Conservation (phyloP, 35 echinoderm and acorn worm genomes). For the Apostichopus parvimensis region DNA sequence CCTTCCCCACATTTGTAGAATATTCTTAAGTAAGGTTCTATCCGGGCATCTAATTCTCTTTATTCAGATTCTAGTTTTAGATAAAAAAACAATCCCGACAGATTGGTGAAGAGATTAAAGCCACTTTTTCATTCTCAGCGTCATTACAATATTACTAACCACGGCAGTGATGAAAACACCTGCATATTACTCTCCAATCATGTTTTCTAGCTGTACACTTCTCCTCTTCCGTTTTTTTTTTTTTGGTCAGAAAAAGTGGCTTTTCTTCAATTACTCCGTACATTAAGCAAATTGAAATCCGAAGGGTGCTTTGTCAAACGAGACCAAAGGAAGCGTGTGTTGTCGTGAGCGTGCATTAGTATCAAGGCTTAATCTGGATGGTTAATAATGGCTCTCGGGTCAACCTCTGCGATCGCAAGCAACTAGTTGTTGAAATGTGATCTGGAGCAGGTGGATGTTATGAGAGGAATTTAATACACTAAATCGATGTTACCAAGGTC, state of each 20-base stretch:
- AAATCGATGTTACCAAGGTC: not conserved
- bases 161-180: not conserved
- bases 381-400: constrained; percentile 11
- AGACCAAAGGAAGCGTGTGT: not conserved
- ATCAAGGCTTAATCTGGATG: not conserved
- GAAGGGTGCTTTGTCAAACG: not conserved
- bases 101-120: too few relatives aligned
- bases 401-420: not conserved
- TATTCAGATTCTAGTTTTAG: too few relatives aligned
- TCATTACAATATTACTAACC: not conserved
- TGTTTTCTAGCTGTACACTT: not conserved
- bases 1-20: too few relatives aligned
- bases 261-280: not conserved
- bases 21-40: too few relatives aligned
- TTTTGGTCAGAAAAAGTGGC: not conserved
- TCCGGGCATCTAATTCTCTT: too few relatives aligned
- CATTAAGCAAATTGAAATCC: constrained; percentile 14
- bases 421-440: not conserved
- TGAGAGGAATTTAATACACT: not conserved
- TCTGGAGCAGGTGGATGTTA: not conserved
- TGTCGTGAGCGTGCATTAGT: not conserved
- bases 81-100: too few relatives aligned
- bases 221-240: too few relatives aligned
- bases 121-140: too few relatives aligned
- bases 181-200: not conserved